These are phyloP conservation scores for Bovichtus variegatus DNA, from an alignment of 2,797 vertebrate genomes.

Conservation along the genomic window DNA sequence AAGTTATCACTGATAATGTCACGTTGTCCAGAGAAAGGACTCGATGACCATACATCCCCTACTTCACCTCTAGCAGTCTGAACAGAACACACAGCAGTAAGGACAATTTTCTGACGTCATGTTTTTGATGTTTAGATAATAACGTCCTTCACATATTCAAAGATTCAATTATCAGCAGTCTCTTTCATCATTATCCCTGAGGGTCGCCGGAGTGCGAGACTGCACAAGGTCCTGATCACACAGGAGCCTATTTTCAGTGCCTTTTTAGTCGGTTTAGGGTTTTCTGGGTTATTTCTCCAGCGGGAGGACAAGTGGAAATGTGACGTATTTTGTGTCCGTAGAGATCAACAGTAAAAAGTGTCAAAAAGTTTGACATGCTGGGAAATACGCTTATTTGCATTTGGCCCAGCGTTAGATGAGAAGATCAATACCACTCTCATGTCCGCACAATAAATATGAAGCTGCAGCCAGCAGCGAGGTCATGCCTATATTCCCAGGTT, in stretches of 20 bases:
- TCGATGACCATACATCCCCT: conserved; percentile 37
- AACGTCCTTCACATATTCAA: conserved; percentile 46
- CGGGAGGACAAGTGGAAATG: background rate
- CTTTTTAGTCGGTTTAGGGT: background rate
- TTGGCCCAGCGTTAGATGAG: background rate
- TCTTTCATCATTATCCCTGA: conserved; percentile 32
- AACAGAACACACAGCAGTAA: conserved; percentile 7
- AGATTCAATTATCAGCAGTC: conserved; percentile 42
- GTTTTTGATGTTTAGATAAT: conserved; percentile 42
- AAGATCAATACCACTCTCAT: background rate
- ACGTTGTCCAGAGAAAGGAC: conserved; percentile 9
- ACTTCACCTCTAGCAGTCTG: conserved; percentile 36
- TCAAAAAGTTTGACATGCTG: background rate
- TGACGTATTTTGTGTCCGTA: background rate
- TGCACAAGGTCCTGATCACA: background rate
- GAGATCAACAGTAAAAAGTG: background rate
- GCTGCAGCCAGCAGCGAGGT: background rate
- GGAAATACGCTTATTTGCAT: background rate
- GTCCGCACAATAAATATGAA: background rate
- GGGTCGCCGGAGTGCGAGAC: background rate
- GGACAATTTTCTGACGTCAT: conserved; percentile 39
- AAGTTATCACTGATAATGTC: conserved; percentile 18
- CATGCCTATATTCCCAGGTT: no score
- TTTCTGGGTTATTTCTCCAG: background rate
- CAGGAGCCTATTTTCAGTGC: background rate